Evolutionary conservation across 2,797 vertebrate species (phyloP).

Genomic region (Mormyrus proboscirostris): DNA sequence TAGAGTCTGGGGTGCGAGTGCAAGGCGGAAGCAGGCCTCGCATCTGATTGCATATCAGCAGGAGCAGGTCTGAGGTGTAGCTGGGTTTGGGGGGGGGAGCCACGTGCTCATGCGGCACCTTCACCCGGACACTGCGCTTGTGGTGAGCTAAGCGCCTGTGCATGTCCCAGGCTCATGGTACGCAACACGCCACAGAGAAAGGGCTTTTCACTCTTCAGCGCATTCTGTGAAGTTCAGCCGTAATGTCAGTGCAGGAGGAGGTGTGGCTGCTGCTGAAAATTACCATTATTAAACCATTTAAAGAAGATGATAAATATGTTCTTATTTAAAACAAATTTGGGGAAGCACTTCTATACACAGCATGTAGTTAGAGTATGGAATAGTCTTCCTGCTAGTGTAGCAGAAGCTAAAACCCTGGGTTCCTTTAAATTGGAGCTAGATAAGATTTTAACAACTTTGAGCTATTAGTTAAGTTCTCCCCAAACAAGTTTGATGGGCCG

Average conservation of each 20-base stretch:
- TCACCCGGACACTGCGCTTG: neutral
- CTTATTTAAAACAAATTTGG: no score
- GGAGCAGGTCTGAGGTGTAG: neutral
- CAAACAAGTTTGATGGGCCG: no score
- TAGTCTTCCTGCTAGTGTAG: no score
- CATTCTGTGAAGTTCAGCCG: neutral
- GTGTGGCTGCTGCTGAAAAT: neutral
- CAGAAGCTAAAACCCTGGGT: no score
- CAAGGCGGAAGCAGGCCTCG: neutral
- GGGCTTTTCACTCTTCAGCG: neutral
- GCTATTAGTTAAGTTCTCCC: no score
- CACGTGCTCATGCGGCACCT: neutral
- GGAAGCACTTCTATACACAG: no score
- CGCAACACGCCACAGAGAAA: neutral
- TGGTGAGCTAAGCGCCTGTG: neutral
- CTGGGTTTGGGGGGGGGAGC: neutral
- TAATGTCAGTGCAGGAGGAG: neutral
- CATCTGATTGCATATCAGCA: neutral
- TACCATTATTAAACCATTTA: neutral
- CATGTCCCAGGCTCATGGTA: neutral
- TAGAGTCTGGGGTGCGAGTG: neutral
- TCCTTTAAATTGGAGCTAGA: no score
- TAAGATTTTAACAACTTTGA: no score
- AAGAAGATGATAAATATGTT: neutral
- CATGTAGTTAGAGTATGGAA: no score